Evolutionary conservation across 2,888 invertebrate genomes (phyloP).

Genomic region (Platyscelio sp.): DNA sequence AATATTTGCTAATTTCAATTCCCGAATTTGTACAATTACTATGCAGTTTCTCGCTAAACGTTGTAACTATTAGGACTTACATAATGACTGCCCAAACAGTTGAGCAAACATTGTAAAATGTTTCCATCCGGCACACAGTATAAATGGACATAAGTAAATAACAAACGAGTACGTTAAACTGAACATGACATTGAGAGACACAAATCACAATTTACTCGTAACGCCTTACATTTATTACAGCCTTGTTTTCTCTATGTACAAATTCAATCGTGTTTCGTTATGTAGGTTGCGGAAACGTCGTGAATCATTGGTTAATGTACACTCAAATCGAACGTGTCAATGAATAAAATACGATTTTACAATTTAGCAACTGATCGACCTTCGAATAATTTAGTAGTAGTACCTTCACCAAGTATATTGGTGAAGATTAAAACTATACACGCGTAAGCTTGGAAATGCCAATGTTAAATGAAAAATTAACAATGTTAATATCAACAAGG

Average conservation of each 20-base stretch:
- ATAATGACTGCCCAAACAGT: background rate
- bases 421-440: no score
- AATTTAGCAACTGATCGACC: no score
- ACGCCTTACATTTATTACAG: slow-evolving; percentile 69
- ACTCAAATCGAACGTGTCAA: background rate
- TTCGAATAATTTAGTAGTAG: no score
- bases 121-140: slow-evolving; percentile 12
- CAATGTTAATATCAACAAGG: no score
- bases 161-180: slow-evolving; percentile 28
- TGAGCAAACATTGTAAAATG: background rate
- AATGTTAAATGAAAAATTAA: no score
- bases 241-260: slow-evolving; percentile 70
- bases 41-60: background rate
- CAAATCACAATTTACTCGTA: slow-evolving; percentile 48
- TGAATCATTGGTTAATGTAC: slow-evolving; percentile 1
- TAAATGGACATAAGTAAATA: slow-evolving; percentile 23
- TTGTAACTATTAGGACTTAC: background rate
- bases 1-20: no score
- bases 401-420: no score
- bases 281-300: slow-evolving; percentile 35
- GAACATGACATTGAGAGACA: slow-evolving; percentile 48
- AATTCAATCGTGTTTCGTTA: slow-evolving; percentile 58
- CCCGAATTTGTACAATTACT: background rate
- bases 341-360: no score
- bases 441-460: no score